Evolutionary conservation across 2,113 vertebrate genomes (phyloP).

Genomic region (Forbesichthys papilliferus): DNA sequence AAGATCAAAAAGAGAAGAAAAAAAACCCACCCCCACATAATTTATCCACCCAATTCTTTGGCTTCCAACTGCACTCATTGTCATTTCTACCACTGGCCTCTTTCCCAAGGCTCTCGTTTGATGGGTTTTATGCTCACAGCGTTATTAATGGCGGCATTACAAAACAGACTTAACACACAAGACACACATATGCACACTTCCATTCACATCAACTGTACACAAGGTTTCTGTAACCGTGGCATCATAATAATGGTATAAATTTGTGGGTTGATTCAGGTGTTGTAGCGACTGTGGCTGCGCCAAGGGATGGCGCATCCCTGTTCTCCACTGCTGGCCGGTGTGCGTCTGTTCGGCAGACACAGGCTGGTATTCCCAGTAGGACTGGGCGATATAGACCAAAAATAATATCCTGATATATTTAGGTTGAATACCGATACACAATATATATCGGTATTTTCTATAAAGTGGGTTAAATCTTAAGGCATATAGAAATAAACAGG

Average conservation of each 20-base stretch:
- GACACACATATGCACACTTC: constrained; percentile 24
- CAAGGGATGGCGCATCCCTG: no score
- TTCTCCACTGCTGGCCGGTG: no score
- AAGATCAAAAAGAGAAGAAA: constrained; percentile 28
- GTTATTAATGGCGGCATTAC: constrained; percentile 51
- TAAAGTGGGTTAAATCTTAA: no score
- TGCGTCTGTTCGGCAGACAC: no score
- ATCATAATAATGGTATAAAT: neutral
- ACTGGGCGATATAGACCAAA: no score
- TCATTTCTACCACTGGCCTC: constrained; percentile 69
- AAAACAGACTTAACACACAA: constrained; percentile 13
- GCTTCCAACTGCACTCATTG: constrained; percentile 61
- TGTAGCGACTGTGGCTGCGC: constrained; percentile 1
- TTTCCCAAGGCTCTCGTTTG: constrained; percentile 73
- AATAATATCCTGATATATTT: no score
- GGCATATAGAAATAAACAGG: no score
- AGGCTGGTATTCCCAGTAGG: no score
- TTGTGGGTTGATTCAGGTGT: neutral
- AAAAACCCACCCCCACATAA: constrained; percentile 20
- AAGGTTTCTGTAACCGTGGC: neutral
- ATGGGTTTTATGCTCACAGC: constrained; percentile 68
- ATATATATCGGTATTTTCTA: no score
- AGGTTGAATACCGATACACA: no score
- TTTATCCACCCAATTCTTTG: constrained; percentile 49
- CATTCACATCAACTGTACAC: constrained; percentile 12